Evolutionary conservation across 2,113 vertebrate species (phyloP).

Genomic region (Catharus fuscescens): DNA sequence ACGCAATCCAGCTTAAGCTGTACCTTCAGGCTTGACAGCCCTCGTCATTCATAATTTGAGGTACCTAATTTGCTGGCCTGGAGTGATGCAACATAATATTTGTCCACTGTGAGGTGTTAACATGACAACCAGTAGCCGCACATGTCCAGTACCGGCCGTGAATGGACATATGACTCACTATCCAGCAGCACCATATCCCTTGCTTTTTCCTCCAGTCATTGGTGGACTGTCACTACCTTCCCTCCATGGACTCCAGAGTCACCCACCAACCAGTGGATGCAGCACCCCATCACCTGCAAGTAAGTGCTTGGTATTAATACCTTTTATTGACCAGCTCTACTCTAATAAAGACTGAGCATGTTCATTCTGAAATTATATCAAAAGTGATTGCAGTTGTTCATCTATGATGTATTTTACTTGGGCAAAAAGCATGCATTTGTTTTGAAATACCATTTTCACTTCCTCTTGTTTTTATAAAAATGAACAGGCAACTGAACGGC

Average conservation of each 20-base stretch:
- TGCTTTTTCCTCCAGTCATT: conserved; percentile 91
- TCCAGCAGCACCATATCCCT: conserved; percentile 84
- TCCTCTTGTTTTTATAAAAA: background rate
- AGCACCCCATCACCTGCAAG: conserved; percentile 90
- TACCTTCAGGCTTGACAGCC: background rate
- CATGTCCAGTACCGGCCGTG: conserved; percentile 83
- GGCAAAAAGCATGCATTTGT: background rate
- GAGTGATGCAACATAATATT: conserved; percentile 60
- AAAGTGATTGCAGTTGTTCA: background rate
- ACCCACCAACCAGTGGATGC: conserved; percentile 83
- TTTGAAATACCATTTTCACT: background rate
- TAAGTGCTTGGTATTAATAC: conserved; percentile 73
- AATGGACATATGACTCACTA: conserved; percentile 92
- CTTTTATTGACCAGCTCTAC: background rate
- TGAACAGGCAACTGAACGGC: background rate
- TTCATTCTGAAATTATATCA: background rate
- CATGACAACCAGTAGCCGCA: conserved; percentile 86
- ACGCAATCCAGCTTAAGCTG: background rate
- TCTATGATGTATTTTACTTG: background rate
- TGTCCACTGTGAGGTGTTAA: conserved; percentile 73
- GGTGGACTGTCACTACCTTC: conserved; percentile 86
- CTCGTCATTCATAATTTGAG: background rate
- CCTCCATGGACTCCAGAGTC: conserved; percentile 82
- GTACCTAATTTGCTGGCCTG: background rate
- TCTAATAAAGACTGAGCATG: background rate